Evolutionary conservation across 2,113 vertebrate species (phyloP).

Genomic region (Proteles cristata): DNA sequence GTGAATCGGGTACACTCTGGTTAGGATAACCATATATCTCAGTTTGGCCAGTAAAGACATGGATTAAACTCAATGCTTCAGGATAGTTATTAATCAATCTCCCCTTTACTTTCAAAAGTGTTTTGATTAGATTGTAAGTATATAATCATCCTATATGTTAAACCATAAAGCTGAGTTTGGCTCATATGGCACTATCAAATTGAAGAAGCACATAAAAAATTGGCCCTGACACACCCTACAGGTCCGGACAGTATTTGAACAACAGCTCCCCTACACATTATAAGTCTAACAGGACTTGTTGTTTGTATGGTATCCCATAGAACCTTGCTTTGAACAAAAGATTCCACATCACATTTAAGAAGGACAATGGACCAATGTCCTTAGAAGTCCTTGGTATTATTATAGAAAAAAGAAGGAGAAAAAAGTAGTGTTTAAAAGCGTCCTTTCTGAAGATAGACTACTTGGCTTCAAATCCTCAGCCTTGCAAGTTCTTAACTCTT

Average conservation of each 20-base stretch:
- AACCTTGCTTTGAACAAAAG: not conserved
- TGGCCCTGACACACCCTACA: not conserved
- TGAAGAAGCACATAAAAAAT: not conserved
- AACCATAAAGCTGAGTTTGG: not conserved
- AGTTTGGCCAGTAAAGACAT: not conserved
- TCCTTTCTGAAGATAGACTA: not conserved
- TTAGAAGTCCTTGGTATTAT: not conserved
- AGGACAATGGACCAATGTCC: not conserved
- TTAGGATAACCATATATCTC: not conserved
- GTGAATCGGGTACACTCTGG: not conserved
- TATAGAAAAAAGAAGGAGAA: not conserved
- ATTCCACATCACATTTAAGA: not conserved
- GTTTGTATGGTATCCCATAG: not conserved
- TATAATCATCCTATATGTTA: not conserved
- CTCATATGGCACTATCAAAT: not conserved
- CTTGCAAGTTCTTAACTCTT: not conserved
- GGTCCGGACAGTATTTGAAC: not conserved
- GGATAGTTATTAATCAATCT: not conserved
- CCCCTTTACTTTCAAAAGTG: not conserved
- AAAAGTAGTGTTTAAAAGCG: not conserved
- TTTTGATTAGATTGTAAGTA: not conserved
- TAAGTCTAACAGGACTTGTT: not conserved
- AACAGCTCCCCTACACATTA: not conserved
- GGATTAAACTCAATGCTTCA: not conserved
- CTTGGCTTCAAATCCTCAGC: not conserved